Percentiles rank a stretch among this genome's conserved stretches.
phyloP scores from a whole-genome alignment of 2,113 vertebrate species.

The Cynopterus brachyotis region DNA sequence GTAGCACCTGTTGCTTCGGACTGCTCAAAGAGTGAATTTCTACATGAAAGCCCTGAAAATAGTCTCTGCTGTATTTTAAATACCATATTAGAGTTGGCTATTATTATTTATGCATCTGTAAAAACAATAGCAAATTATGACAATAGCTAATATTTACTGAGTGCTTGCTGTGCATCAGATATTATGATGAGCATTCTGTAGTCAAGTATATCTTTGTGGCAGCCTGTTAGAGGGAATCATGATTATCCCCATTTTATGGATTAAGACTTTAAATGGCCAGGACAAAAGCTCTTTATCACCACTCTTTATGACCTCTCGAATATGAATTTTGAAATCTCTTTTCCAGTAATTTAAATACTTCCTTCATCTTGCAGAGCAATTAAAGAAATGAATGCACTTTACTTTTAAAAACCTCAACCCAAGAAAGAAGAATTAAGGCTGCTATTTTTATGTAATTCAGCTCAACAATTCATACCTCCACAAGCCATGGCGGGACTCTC shows the following conservation, averaged over 20 bases:
- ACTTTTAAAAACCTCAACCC: background rate
- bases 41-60: background rate
- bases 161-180: background rate
- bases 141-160: background rate
- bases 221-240: background rate
- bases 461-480: background rate
- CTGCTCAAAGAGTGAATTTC: background rate
- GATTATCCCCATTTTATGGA: background rate
- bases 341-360: background rate
- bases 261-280: background rate
- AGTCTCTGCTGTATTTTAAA: background rate
- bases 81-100: background rate
- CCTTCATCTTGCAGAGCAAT: background rate
- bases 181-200: background rate
- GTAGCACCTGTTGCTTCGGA: background rate
- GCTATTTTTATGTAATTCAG: constrained; percentile 7
- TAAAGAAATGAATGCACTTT: background rate
- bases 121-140: background rate
- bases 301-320: background rate
- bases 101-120: background rate
- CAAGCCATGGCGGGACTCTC: background rate
- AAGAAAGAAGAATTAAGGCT: constrained; percentile 28
- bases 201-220: background rate
- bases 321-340: background rate
- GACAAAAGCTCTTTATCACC: background rate